Base-by-base conservation (phyloP, 1,140 invertebrate genomes). In the Caenorhabditis remanei region DNA sequence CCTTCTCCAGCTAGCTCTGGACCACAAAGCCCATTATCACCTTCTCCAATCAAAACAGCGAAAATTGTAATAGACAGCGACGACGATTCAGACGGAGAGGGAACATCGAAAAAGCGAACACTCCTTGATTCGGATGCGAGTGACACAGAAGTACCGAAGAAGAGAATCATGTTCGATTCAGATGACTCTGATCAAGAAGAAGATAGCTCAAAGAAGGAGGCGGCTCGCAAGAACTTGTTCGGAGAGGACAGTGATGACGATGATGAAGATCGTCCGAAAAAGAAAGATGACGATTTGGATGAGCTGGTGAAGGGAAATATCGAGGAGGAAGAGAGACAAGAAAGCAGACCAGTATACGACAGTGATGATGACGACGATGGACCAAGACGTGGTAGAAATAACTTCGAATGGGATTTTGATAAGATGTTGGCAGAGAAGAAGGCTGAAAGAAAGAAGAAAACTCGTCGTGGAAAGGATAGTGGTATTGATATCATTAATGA, bases 401-500 rank as follows among this genome's bases (percentile, higher is more conserved):
- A 19, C 43, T 55, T 75, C 19, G 88, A 88, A 83, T 90, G 86
- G 88, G 89, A 90, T 41, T 90, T 90, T 40, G 89, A 90, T 63
- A 53, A 85, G 24, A 90, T 90, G 89, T 67, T 90, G 43, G 40
- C 46, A 13, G 24, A 89, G 43, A 90, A 90, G 53, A 90, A 90
- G 87, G 86, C 85, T 4, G 88, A 90, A 55, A 32, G 83, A 32
- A 89, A 88, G 75, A 88, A 65, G 32, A 83, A 83, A 16, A 56
- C 61, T n/a, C 56, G 56, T 58, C 41, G 87, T 32, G 86, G 83
- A 88, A 82, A 79, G 61, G 71, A 87, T 43, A 83, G 87, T 24
- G 87, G 89, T 0, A 90, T 90, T 63, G 91, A 92, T 61, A 87
- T 92, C 21, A 92, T 92, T 56, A 91, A 90, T 21, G 90, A 92